Evolutionary conservation across 2,888 invertebrate genomes (phyloP).

Genomic region (Herminia tarsipennalis): DNA sequence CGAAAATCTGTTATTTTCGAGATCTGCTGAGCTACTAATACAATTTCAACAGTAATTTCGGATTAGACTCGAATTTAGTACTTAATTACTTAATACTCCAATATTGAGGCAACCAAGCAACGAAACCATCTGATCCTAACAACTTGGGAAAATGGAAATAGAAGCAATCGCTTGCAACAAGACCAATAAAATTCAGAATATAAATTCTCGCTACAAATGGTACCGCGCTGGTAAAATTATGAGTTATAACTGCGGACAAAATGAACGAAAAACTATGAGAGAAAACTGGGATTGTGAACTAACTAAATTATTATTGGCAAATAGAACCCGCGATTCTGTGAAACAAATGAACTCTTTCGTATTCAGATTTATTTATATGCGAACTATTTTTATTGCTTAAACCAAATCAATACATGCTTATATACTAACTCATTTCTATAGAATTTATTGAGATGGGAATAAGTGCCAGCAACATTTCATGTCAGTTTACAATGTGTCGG

Average conservation of each 20-base stretch:
- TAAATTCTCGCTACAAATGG: constrained; percentile 35
- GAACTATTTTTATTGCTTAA: too few relatives aligned
- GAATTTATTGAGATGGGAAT: too few relatives aligned
- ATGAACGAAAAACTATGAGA: constrained; percentile 12
- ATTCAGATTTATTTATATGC: too few relatives aligned
- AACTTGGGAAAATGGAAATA: constrained; percentile 26
- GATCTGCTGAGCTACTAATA: too few relatives aligned
- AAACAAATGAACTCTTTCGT: too few relatives aligned
- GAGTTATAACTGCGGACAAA: constrained; percentile 29
- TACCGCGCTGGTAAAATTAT: constrained; percentile 26
- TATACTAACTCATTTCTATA: too few relatives aligned
- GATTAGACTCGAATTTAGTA: constrained; percentile 2
- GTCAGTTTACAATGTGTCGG: too few relatives aligned
- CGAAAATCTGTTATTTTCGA: too few relatives aligned
- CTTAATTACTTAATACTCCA: constrained; percentile 1
- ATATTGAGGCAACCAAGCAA: not conserved
- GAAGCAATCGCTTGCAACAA: constrained; percentile 10
- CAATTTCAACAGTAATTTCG: not conserved
- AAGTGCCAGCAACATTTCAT: too few relatives aligned
- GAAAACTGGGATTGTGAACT: constrained; percentile 19
- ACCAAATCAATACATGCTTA: too few relatives aligned
- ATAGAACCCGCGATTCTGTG: constrained; percentile 7
- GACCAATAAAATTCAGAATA: constrained; percentile 31
- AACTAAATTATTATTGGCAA: constrained; percentile 19
- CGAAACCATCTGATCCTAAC: not conserved